These are phyloP conservation scores for Myotis yumanensis DNA, from an alignment of 2,113 vertebrate species.

Conservation along the genomic window DNA sequence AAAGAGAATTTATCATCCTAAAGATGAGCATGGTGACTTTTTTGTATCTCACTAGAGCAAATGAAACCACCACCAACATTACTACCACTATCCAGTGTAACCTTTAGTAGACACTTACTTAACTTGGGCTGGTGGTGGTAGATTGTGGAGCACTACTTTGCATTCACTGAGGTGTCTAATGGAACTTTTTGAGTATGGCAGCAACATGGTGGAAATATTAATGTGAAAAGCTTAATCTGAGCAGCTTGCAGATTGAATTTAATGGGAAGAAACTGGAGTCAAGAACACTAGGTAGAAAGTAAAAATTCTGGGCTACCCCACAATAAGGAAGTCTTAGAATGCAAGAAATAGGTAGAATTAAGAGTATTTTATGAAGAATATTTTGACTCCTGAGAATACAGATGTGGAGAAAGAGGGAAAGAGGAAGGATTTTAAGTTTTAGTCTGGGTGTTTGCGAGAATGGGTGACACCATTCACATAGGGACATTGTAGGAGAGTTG, in stretches of 20 bases:
- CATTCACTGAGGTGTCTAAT: background rate
- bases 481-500: background rate
- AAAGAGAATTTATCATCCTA: background rate
- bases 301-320: background rate
- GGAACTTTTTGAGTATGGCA: background rate
- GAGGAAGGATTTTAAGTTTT: background rate
- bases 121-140: background rate
- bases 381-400: background rate
- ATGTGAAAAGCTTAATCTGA: background rate
- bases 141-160: background rate
- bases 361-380: background rate
- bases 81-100: background rate
- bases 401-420: background rate
- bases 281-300: background rate
- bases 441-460: background rate
- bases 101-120: background rate
- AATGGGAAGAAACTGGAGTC: background rate
- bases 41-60: background rate
- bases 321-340: background rate
- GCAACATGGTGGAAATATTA: background rate
- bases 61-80: background rate
- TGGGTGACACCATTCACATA: background rate
- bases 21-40: background rate
- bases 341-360: background rate
- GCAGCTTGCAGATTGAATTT: background rate